Percentiles rank a stretch among this genome's conserved stretches.
phyloP scores from a whole-genome alignment of 2,888 invertebrate genomes.

The Eutolmus rufibarbis region DNA sequence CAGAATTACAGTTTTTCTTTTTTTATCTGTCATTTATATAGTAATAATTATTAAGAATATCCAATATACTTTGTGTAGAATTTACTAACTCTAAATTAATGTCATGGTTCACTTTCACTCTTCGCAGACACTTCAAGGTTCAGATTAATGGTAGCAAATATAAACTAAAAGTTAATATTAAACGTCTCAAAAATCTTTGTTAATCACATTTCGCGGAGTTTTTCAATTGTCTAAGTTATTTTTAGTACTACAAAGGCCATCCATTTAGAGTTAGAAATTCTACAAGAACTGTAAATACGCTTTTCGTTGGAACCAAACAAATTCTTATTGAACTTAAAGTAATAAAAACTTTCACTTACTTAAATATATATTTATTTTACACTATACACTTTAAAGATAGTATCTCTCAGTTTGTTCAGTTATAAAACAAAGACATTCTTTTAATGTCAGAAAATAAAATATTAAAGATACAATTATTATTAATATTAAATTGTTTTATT shows the following conservation, averaged over 20 bases:
- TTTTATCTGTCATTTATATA: conserved; percentile 28
- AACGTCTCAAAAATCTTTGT: conserved; percentile 9
- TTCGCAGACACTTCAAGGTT: not conserved
- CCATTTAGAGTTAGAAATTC: conserved; percentile 32
- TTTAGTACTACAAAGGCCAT: conserved; percentile 10
- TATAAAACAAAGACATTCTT: conserved; percentile 23
- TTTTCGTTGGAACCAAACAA: conserved; percentile 7
- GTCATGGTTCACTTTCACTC: not conserved
- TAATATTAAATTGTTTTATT: conserved; percentile 40
- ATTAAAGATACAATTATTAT: conserved; percentile 29
- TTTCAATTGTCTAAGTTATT: conserved; percentile 1
- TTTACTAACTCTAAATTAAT: conserved; percentile 33
- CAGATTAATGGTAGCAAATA: conserved; percentile 5
- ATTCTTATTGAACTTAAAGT: conserved; percentile 28
- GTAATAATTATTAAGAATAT: conserved; percentile 32
- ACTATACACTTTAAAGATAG: conserved; percentile 37
- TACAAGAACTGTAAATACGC: not conserved
- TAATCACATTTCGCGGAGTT: conserved; percentile 10
- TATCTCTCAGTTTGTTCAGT: conserved; percentile 12
- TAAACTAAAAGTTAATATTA: not conserved
- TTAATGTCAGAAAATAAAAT: not conserved
- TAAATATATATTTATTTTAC: conserved; percentile 37
- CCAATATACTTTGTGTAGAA: conserved; percentile 30
- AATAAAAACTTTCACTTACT: conserved; percentile 24
- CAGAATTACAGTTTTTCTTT: conserved; percentile 41